These are phyloP conservation scores for Aphidius gifuensis DNA, from an alignment of 1,140 invertebrate species.

Conservation along the genomic window DNA sequence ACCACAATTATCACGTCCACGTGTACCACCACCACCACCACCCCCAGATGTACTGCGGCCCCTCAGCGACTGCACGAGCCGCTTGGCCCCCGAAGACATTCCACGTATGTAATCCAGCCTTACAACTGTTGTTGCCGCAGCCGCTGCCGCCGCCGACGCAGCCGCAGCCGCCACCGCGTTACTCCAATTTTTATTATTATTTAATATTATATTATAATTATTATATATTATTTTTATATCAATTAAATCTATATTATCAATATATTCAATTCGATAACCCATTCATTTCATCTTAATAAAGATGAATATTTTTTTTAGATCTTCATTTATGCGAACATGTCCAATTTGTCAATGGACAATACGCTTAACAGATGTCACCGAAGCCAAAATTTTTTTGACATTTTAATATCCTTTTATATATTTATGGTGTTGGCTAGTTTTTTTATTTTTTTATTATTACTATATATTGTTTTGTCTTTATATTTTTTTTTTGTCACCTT, in stretches of 20 bases:
- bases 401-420: neutral
- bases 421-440: no score
- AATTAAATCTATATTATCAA: constrained; percentile 2
- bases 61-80: constrained; percentile 66
- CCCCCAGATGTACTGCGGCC: constrained; percentile 36
- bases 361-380: constrained; percentile 17
- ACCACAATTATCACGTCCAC: constrained; percentile 44
- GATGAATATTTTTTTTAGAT: neutral
- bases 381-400: constrained; percentile 5
- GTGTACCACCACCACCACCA: constrained; percentile 44
- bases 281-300: constrained; percentile 21
- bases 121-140: constrained; percentile 33
- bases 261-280: constrained; percentile 17
- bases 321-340: constrained; percentile 7
- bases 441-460: neutral
- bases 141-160: constrained; percentile 26
- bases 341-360: constrained; percentile 5
- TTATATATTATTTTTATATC: neutral
- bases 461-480: constrained; percentile 11
- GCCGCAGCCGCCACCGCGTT: constrained; percentile 27
- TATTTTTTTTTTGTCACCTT: constrained; percentile 5
- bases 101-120: constrained; percentile 54
- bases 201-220: neutral
- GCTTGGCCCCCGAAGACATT: constrained; percentile 65
- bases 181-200: constrained; percentile 12